phyloP scores from a whole-genome alignment of 2,113 vertebrate genomes.

The Sinosuthora webbiana region DNA sequence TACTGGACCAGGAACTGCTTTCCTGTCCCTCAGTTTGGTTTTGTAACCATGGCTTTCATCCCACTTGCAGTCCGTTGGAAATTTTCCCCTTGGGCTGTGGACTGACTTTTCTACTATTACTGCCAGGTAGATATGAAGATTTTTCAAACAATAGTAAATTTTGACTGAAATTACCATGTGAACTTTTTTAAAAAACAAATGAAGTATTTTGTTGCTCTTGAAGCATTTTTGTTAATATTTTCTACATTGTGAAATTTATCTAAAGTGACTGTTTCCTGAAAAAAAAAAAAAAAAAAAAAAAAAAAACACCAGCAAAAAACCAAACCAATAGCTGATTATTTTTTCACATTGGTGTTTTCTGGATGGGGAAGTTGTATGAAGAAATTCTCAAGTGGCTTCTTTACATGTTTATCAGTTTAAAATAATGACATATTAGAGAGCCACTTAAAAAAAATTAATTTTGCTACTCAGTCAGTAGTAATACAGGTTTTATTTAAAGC shows the following conservation, averaged over 20 bases:
- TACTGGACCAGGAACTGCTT: background rate
- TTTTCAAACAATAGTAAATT: background rate
- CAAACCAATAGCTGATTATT: background rate
- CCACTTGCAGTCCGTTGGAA: background rate
- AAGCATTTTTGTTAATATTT: background rate
- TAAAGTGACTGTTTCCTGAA: background rate
- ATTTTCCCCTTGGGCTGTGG: background rate
- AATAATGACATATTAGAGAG: background rate
- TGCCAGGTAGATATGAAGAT: background rate
- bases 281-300: background rate
- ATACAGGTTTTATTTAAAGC: background rate
- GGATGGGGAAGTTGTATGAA: background rate
- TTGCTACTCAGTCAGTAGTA: background rate
- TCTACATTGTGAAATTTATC: background rate
- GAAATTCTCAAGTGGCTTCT: background rate
- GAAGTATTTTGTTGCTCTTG: background rate
- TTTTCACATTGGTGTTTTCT: background rate
- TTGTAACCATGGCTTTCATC: background rate
- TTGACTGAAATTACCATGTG: background rate
- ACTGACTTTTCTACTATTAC: background rate
- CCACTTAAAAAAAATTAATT: background rate
- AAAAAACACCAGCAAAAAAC: accelerated
- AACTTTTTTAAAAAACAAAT: background rate
- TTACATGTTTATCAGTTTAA: background rate
- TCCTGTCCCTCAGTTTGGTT: background rate